Evolutionary conservation across 2,888 invertebrate genomes (phyloP), one percentile per base, ranked within the genome.

Genomic region (Chydorus sphaericus): DNA sequence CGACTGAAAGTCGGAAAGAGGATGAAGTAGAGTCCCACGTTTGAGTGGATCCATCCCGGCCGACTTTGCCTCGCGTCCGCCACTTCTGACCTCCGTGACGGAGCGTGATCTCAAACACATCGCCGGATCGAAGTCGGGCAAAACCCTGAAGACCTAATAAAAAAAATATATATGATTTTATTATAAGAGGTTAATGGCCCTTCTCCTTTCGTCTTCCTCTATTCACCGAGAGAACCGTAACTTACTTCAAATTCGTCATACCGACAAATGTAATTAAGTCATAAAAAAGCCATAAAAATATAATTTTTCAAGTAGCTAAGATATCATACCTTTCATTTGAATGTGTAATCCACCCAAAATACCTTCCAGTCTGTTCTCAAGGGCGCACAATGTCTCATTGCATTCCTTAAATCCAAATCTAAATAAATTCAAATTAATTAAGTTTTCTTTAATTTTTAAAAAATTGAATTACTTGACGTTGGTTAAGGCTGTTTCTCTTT

Each of bases 81-180:
- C 77, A 77, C 64, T 77, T 77, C 64, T 76, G 76, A 18, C 65
- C 63, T 5, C 77, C 77, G 62, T 77, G 74, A 54, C 72, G 67
- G 11, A 78, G 65, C 3, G 69, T 68, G 28, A 78, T 73, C 63
- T 77, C 77, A 67, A 76, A 78, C 28, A 74, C 72, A 65, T 78
- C 77, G 3, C 77, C 77, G 2, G 75, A 70, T 63, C 75, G 74
- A 33, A 77, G 68, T 6, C 77, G 68, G 5, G 77, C 76, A 66
- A 77, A 77, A 11, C 77, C 77, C 60, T 73, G 73, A 61, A 77
- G 74, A 29, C 75, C 76, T 75, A 29, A 5, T 20, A 48, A 38
- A 49, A 52, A 53, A 57, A 54, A 26, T 18, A 30, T n/a, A n/a
- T n/a, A n/a, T n/a, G n/a, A n/a, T n/a, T 29, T 29, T 18, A 50